Base-by-base conservation (phyloP, 2,113 vertebrate genomes). In the Brachyhypopomus occidentalis region DNA sequence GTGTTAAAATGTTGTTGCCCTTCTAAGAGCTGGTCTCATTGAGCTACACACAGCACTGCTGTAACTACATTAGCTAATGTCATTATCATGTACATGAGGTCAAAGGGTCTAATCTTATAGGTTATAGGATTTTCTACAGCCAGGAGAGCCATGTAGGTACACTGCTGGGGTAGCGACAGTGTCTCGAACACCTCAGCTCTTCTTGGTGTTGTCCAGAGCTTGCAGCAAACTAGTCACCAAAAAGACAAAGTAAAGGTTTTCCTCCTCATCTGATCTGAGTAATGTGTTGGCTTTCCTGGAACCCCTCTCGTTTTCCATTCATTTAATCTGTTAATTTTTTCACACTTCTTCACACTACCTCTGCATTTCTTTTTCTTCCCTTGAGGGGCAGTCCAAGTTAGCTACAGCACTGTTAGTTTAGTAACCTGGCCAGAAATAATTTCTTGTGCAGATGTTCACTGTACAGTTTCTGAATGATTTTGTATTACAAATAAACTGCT, bases 101-200 rank as follows among this genome's bases (percentile, higher is more conserved):
- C 88, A 88, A 89, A 91, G 84, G 89, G 88, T 84, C 86, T 92
- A 90, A 92, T 92, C 90, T 91, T 87, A 85, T 89, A n/a, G n/a
- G 85, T 92, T 91, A 93, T 90, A 90, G 91, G 92, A 93, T 92
- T 92, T 90, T 82, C 89, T 89, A 88, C 88, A 89, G 88, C 88
- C 90, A 87, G 81, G 86, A 89, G 90, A 91, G 92, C 91, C 89
- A 92, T 86, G 91, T 86, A 90, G 89, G 84, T 83, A 88, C 91
- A 89, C 67, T 84, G 80, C 89, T 92, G 90, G 90, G 88, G 86
- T 82, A 22, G 83, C 84, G 91, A 89, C 89, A 90, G 82, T 85
- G 34, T 60, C 69, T 80, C 38, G 75, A 88, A 84, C 85, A 83
- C 79, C 74, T 86, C 84, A 83, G 75, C 87, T 90, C 83, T 77